These are phyloP conservation scores for Spinibarbus caldwelli DNA, from an alignment of 2,797 vertebrate genomes.

Conservation along the genomic window DNA sequence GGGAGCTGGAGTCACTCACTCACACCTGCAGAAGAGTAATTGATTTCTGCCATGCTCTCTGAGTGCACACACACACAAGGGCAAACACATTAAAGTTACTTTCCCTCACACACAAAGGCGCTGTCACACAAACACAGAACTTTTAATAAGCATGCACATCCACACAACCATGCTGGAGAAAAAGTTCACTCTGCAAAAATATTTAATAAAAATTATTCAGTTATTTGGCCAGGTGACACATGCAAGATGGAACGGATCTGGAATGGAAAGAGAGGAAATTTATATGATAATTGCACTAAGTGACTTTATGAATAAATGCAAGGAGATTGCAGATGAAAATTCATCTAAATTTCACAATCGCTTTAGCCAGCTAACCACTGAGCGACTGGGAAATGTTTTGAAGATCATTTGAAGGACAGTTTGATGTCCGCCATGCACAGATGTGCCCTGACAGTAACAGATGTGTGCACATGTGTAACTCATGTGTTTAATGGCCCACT, in stretches of 20 bases:
- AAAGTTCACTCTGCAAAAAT: slow-evolving; percentile 48
- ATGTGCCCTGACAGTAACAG: slow-evolving; percentile 50
- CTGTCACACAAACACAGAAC: slow-evolving; percentile 53
- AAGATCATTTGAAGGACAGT: slow-evolving; percentile 58
- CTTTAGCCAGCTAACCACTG: slow-evolving; percentile 47
- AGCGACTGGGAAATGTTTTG: slow-evolving; percentile 57
- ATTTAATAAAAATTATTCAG: slow-evolving; percentile 56
- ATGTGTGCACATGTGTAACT: slow-evolving; percentile 53
- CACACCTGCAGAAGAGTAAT: slow-evolving; percentile 64
- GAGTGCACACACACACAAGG: slow-evolving; percentile 1
- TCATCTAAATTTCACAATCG: slow-evolving; percentile 46
- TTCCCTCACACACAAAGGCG: slow-evolving; percentile 37
- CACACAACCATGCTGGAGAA: slow-evolving; percentile 27
- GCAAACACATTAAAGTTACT: slow-evolving; percentile 64
- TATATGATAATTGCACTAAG: slow-evolving; percentile 65
- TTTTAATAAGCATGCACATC: slow-evolving; percentile 46
- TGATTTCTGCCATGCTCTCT: slow-evolving; percentile 59
- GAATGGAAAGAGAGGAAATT: slow-evolving; percentile 55
- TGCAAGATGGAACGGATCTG: slow-evolving; percentile 40
- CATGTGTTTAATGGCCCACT: slow-evolving; percentile 22
- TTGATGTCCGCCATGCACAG: slow-evolving; percentile 32
- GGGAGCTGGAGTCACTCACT: slow-evolving; percentile 53
- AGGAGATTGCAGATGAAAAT: slow-evolving; percentile 58
- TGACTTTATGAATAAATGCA: slow-evolving; percentile 65
- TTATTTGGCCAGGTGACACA: slow-evolving; percentile 53